Base-by-base conservation (phyloP, 1,140 invertebrate genomes). In the Zaprionus ornatus region DNA sequence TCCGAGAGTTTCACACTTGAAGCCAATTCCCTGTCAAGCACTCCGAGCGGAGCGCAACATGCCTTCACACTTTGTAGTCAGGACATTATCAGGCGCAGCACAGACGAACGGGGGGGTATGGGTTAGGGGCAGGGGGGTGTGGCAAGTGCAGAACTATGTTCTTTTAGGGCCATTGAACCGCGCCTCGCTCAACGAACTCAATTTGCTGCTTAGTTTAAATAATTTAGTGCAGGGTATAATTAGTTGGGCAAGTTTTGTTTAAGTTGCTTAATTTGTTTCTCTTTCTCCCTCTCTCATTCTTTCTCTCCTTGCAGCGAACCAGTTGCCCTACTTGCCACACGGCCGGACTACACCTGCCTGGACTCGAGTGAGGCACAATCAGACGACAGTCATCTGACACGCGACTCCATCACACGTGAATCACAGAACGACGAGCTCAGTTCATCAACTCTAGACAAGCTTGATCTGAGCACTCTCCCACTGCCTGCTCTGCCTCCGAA, bases 361-460 rank as follows among this genome's bases (percentile, higher is more conserved):
- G 91, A 92, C 59, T 91, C 91, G 13, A 92, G 91, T 70, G 91
- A 92, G 77, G 86, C 86, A 21, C 82, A 83, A 52, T 92, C 91
- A 54, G 91, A 92, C 69, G 91, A 92, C 52, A 92, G 91, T 68
- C 91, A 91, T 61, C 72, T 92, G 60, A 92, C 91, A n/a, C 83
- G 81, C 13, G 91, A 92, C 32, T 92, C 91, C 5, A 72, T 92
- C 4, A 92, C 88, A 3, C 76, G 86, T n/a, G 90, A 92, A 55
- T 91, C 91, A 3, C 90, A 91, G 55, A 92, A 92, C 75, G 91
- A 92, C 70, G 90, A 91, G 45, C 65, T 92, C 10, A 92, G 91
- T 12, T 87, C 91, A 2, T 92, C 91, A 19, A 91, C 90, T 0
- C 74, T 74, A 1, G 92, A 92, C 60, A 92, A 92, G 70, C 79